A percentile compares a stretch with the other conserved stretches of the same genome.
Conservation (phyloP, 23 tunicate genomes). For the Ascidia mentula region DNA sequence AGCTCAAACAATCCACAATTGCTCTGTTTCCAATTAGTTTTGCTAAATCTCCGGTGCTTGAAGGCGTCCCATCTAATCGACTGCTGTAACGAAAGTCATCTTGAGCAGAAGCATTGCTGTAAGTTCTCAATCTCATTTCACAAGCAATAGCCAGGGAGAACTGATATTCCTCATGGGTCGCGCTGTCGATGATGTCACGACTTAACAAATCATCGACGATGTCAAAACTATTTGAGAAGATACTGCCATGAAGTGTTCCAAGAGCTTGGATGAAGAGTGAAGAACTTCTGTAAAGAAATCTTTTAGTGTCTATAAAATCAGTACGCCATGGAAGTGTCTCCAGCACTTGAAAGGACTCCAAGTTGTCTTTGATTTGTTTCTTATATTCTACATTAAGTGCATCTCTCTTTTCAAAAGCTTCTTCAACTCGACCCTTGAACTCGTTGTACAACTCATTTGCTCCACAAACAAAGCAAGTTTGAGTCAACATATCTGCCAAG, state of each 20-base stretch:
- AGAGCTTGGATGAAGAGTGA: background rate
- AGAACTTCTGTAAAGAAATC: background rate
- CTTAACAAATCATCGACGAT: background rate
- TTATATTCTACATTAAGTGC: background rate
- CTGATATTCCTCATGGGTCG: background rate
- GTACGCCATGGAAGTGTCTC: background rate
- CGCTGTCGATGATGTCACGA: background rate
- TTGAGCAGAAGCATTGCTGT: background rate
- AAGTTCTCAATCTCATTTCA: background rate
- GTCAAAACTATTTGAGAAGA: background rate
- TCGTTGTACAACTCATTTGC: background rate
- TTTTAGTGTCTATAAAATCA: constrained; percentile 1
- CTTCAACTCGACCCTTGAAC: background rate
- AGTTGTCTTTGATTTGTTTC: background rate
- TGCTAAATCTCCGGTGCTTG: background rate
- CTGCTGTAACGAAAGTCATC: background rate
- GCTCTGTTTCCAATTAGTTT: background rate
- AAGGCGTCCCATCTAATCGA: no score
- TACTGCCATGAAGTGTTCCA: background rate
- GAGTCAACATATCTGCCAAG: background rate
- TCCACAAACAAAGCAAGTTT: background rate
- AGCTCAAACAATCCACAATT: background rate
- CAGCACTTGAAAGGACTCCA: background rate
- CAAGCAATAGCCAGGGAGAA: constrained; percentile 4
- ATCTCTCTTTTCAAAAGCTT: background rate